Evolutionary conservation across 2,888 invertebrate genomes (phyloP).

Genomic region (Sarcophaga caerulescens): DNA sequence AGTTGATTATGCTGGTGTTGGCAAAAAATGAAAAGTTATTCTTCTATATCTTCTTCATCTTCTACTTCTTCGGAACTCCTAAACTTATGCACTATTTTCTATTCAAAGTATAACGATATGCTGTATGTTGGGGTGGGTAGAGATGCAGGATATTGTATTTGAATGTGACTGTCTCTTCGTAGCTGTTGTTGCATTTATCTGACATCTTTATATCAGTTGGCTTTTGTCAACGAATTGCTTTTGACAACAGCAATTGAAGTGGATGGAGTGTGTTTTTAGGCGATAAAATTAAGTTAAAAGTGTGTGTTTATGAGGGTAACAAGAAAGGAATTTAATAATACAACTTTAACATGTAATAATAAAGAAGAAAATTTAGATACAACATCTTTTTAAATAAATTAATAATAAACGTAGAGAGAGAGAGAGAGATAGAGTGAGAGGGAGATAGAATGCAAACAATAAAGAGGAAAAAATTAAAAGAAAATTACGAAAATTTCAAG

Average conservation of each 20-base stretch:
- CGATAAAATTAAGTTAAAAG: constrained; percentile 59
- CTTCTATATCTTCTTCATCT: too few relatives aligned
- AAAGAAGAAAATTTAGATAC: constrained; percentile 6
- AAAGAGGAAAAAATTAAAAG: too few relatives aligned
- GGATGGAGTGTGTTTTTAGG: constrained; percentile 48
- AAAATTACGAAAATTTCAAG: too few relatives aligned
- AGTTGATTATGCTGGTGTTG: constrained; percentile 62
- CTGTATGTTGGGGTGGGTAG: background rate
- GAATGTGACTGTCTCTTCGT: constrained; percentile 6
- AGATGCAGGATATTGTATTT: background rate
- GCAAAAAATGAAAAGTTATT: constrained; percentile 49
- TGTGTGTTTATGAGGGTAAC: constrained; percentile 57
- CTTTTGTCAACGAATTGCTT: constrained; percentile 59
- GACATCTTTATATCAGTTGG: constrained; percentile 55
- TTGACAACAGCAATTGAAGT: constrained; percentile 47
- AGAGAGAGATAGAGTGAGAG: too few relatives aligned
- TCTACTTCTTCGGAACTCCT: too few relatives aligned
- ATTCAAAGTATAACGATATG: background rate
- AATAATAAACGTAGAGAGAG: too few relatives aligned
- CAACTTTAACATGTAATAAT: constrained; percentile 12
- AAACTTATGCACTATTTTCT: too few relatives aligned
- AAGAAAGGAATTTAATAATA: constrained; percentile 23
- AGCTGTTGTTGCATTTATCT: constrained; percentile 45
- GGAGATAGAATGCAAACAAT: too few relatives aligned
- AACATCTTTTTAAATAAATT: too few relatives aligned